phyloP scores from a whole-genome alignment of 1,140 invertebrate genomes.

The Saccostrea glomerata region DNA sequence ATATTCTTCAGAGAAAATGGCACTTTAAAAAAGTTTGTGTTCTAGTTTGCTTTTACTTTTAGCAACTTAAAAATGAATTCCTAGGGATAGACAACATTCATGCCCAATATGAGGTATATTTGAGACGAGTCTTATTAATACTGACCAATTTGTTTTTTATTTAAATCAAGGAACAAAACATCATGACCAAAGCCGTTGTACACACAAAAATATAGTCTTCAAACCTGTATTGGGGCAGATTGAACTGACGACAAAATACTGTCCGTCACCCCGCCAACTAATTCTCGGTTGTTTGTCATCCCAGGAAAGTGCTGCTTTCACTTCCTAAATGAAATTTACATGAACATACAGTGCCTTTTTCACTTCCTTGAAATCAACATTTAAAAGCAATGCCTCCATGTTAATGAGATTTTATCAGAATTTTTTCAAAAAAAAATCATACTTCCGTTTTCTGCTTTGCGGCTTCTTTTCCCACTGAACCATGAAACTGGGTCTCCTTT shows the following conservation, averaged over 20 bases:
- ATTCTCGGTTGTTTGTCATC: slow-evolving; percentile 83
- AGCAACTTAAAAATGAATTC: no score
- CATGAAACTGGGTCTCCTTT: slow-evolving; percentile 97
- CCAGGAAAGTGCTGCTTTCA: slow-evolving; percentile 65
- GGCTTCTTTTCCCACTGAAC: slow-evolving; percentile 90
- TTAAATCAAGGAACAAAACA: no score
- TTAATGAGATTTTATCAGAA: not conserved
- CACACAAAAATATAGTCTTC: not conserved
- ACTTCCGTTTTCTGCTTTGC: slow-evolving; percentile 80
- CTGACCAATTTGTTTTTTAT: no score
- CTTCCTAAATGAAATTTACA: slow-evolving; percentile 59
- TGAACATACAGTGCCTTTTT: not conserved
- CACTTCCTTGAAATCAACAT: no score
- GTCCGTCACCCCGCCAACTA: slow-evolving; percentile 91
- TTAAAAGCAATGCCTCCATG: not conserved
- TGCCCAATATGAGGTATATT: no score
- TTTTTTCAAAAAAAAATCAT: not conserved
- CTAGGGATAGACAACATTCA: no score
- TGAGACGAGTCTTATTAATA: no score
- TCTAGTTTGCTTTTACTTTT: no score
- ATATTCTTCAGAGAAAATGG: no score
- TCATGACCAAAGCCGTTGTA: not conserved
- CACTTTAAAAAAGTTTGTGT: no score
- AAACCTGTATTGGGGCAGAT: slow-evolving; percentile 78
- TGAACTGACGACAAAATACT: slow-evolving; percentile 89